Percentiles rank a stretch among this genome's conserved stretches.
Evolutionary conservation across 2,888 invertebrate genomes (phyloP).

Genomic region (Ceratothoa steindachneri): DNA sequence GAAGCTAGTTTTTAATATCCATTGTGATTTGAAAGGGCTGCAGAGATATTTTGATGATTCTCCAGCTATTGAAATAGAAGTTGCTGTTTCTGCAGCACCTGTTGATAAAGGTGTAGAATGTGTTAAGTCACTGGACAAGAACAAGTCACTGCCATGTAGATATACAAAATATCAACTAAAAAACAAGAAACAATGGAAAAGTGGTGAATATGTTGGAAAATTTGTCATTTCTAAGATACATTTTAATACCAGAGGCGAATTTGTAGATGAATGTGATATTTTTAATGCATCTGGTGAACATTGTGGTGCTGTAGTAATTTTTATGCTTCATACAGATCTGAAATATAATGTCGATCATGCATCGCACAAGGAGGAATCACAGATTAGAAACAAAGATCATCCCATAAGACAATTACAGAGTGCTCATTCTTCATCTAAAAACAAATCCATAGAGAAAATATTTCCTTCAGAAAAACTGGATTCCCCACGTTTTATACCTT

Average conservation of each 20-base stretch:
- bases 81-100: neutral
- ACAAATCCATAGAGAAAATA: neutral
- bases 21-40: neutral
- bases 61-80: neutral
- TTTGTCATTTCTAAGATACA: neutral
- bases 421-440: neutral
- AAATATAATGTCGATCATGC: too few relatives aligned
- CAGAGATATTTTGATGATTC: neutral
- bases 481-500: neutral
- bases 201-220: neutral
- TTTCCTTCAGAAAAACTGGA: neutral
- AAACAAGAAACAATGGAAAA: neutral
- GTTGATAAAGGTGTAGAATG: too few relatives aligned
- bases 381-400: neutral
- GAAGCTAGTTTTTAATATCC: neutral
- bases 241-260: neutral
- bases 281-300: neutral
- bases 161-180: neutral
- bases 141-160: neutral
- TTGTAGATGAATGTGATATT: neutral
- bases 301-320: neutral
- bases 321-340: neutral
- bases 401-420: neutral
- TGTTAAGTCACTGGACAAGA: too few relatives aligned
- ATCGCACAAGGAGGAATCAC: neutral